These are phyloP conservation scores for Nettapus auritus DNA, from an alignment of 2,113 vertebrate species.

Conservation along the genomic window DNA sequence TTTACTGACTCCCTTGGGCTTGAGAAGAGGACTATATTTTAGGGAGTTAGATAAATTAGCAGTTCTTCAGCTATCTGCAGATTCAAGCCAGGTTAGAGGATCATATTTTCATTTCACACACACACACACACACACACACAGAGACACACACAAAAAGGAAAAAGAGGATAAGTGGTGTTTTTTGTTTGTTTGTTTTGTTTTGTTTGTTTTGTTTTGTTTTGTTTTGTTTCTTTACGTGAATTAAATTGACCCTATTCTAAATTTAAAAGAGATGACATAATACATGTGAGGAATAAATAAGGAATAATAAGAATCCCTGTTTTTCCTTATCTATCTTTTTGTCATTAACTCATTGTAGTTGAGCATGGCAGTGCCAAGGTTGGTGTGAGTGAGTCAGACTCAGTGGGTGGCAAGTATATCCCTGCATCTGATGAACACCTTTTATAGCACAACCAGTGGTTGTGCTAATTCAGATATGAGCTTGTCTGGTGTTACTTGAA, in stretches of 20 bases:
- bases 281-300: not conserved
- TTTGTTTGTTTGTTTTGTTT: not conserved
- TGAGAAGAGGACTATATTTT: not conserved
- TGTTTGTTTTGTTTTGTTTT: no score
- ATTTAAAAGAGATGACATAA: not conserved
- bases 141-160: not conserved
- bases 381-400: not conserved
- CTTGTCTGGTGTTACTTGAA: not conserved
- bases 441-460: not conserved
- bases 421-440: not conserved
- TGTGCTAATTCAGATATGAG: not conserved
- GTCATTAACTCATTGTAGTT: not conserved
- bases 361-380: not conserved
- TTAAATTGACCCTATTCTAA: not conserved
- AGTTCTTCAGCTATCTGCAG: not conserved
- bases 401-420: not conserved
- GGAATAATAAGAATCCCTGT: not conserved
- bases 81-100: not conserved
- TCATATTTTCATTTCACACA: not conserved
- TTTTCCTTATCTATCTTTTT: not conserved
- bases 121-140: no score
- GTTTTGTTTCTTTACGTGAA: not conserved
- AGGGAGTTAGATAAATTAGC: not conserved
- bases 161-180: not conserved
- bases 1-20: not conserved